Base-by-base conservation (phyloP, 2,113 vertebrate species). In the Coryphaenoides rupestris region DNA sequence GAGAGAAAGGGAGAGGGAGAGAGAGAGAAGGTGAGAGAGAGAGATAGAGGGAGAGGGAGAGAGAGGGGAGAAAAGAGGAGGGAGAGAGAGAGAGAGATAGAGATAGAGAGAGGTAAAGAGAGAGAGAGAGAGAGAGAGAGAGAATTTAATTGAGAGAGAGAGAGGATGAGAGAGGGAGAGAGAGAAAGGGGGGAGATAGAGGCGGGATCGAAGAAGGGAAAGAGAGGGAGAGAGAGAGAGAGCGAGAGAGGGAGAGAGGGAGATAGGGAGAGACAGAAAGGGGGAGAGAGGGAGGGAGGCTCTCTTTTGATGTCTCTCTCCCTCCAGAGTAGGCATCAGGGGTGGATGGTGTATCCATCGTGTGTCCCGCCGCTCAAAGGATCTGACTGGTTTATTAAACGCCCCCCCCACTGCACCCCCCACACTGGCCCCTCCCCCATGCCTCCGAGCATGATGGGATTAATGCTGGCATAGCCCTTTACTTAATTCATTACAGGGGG, bases 381-480 rank as follows among this genome's bases (percentile, higher is more conserved):
- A 79, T 79, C 84, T 82, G 94, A 95, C 94, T 93, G 93, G 95
- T 95, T 96, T 98, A 98, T 96, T 98, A 98, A 98, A 96, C 92
- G 93, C 92, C 94, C 92, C 92, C 92, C n/a, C n/a, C n/a, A n/a
- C n/a, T n/a, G 90, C 93, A 26, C 92, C 94, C 92, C 92, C 92
- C 24, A 3, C 24, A n/a, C 6, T 26, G 90, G 6, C 24, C 24
- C 93, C 89, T 88, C 94, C 92, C 92, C 74, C 92, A 94, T 96
- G 95, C 94, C 95, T 96, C 91, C 92, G 85, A 98, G 95, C 94
- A 91, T 95, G 93, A 94, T 93, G 93, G 96, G 95, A 97, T 98
- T 98, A 98, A 98, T 97, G 95, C 96, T 95, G 94, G 93, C 95
- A 94, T 96, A 98, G 97, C 95, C 95, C 96, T 95, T 98, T 96